Percentiles rank a stretch among this genome's conserved stretches.
Evolutionary conservation across 2,113 vertebrate species (phyloP).

Genomic region (Nannobrachium achirus): DNA sequence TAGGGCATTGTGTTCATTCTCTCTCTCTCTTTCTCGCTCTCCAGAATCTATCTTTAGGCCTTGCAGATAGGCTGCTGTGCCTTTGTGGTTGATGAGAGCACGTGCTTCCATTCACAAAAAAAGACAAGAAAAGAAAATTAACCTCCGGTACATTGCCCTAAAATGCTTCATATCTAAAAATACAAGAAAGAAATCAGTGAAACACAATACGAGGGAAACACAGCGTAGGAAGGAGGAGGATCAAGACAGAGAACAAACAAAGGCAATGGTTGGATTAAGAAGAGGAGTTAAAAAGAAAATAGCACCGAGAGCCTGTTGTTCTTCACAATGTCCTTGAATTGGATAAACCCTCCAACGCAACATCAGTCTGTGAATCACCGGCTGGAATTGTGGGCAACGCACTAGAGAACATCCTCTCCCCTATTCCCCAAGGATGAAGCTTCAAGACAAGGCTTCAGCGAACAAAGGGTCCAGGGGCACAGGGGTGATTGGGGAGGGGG

Average conservation of each 20-base stretch:
- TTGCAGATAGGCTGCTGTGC: neutral
- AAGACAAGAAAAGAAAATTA: too few species aligned
- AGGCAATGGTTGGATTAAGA: neutral
- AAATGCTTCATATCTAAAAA: conserved; percentile 1
- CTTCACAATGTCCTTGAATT: conserved; percentile 3
- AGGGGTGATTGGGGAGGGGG: conserved; percentile 37
- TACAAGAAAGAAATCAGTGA: neutral
- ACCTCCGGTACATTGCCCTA: too few species aligned
- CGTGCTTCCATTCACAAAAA: conserved; percentile 16
- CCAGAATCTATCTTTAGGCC: neutral
- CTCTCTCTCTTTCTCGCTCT: neutral
- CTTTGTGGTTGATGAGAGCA: conserved; percentile 3
- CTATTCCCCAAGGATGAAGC: conserved; percentile 57
- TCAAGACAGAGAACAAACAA: neutral
- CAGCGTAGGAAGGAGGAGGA: too few species aligned
- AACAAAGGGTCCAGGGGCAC: conserved; percentile 21
- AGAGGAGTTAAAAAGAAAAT: neutral
- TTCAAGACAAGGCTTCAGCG: conserved; percentile 61
- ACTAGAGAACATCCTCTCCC: conserved; percentile 56
- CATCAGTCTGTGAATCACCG: too few species aligned
- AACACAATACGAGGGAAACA: neutral
- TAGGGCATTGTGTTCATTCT: neutral
- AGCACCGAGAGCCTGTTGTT: too few species aligned
- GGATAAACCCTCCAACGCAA: conserved; percentile 16
- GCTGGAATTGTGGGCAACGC: neutral